phyloP scores from a whole-genome alignment of 2,113 vertebrate species.

The Mugil cephalus region DNA sequence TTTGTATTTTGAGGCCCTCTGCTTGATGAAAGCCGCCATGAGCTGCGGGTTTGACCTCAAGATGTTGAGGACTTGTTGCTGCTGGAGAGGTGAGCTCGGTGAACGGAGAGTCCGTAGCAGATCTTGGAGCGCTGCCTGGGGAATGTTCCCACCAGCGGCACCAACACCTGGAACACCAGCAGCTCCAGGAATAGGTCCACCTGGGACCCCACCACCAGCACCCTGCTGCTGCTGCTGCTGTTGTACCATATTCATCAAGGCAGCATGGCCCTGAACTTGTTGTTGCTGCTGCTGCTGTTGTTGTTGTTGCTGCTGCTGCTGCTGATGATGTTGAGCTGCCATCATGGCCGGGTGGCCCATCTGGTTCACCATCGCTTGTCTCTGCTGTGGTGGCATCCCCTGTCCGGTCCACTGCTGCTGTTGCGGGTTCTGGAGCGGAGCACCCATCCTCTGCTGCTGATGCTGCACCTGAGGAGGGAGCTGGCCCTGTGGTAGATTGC shows the following conservation, averaged over 20 bases:
- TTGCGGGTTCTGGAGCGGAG: slow-evolving; percentile 76
- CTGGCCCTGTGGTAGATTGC: slow-evolving; percentile 67
- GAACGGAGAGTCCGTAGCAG: slow-evolving; percentile 82
- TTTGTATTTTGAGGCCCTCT: slow-evolving; percentile 92
- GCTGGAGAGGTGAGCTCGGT: slow-evolving; percentile 82
- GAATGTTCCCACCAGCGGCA: slow-evolving; percentile 79
- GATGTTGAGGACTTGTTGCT: slow-evolving; percentile 87
- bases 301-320: slow-evolving; percentile 83
- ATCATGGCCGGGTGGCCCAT: slow-evolving; percentile 87
- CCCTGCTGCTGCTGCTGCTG: slow-evolving; percentile 79
- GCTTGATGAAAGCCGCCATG: slow-evolving; percentile 97
- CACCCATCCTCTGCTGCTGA: slow-evolving; percentile 87
- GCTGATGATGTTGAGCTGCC: slow-evolving; percentile 84
- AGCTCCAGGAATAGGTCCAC: slow-evolving; percentile 41
- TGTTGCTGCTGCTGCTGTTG: slow-evolving; percentile 83
- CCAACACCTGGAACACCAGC: slow-evolving; percentile 48
- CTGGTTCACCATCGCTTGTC: slow-evolving; percentile 92
- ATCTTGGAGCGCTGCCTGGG: slow-evolving; percentile 87
- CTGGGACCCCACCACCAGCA: slow-evolving; percentile 47
- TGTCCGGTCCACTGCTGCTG: slow-evolving; percentile 81
- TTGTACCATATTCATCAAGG: slow-evolving; percentile 85
- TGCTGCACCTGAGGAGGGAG: slow-evolving; percentile 76
- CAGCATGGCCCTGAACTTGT: slow-evolving; percentile 83
- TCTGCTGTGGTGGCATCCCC: slow-evolving; percentile 83
- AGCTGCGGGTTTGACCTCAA: slow-evolving; percentile 96